Evolutionary conservation across 2,797 vertebrate species (phyloP).

Genomic region (Takifugu ocellatus): DNA sequence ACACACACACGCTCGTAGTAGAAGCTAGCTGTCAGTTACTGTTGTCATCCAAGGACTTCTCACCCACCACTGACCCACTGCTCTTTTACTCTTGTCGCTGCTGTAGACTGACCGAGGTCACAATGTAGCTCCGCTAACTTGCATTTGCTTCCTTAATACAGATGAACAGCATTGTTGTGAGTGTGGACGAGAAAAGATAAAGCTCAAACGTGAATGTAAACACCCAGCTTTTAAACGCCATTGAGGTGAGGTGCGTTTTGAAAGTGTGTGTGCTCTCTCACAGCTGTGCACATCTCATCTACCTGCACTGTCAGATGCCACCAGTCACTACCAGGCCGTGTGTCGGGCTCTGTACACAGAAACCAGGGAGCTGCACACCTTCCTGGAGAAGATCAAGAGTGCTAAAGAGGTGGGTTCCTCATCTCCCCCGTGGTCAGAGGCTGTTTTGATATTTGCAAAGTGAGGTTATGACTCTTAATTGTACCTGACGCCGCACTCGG

Average conservation of each 20-base stretch:
- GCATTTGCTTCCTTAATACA: constrained; percentile 1
- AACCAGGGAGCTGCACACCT: constrained; percentile 90
- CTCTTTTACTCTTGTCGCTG: constrained; percentile 28
- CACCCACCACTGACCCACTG: constrained; percentile 1
- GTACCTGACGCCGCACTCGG: too few relatives aligned
- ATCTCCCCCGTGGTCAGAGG: not conserved
- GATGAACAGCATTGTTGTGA: not conserved
- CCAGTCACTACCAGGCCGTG: constrained; percentile 94
- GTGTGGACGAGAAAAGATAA: not conserved
- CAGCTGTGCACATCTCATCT: constrained; percentile 91
- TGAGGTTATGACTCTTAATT: not conserved
- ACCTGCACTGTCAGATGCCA: constrained; percentile 81
- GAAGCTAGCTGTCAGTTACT: constrained; percentile 25
- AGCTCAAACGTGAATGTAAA: too few relatives aligned
- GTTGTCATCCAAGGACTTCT: constrained; percentile 17
- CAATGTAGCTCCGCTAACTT: not conserved
- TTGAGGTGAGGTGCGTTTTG: not conserved
- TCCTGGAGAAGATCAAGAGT: constrained; percentile 92
- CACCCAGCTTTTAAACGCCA: too few relatives aligned
- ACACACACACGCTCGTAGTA: not conserved
- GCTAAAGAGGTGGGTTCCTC: constrained; percentile 87
- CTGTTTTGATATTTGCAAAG: not conserved
- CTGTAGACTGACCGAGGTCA: constrained; percentile 11
- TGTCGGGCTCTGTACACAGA: constrained; percentile 94
- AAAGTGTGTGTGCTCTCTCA: constrained; percentile 13